Evolutionary conservation across 2,113 vertebrate genomes (phyloP).

Genomic region (Corythornis vintsioides): DNA sequence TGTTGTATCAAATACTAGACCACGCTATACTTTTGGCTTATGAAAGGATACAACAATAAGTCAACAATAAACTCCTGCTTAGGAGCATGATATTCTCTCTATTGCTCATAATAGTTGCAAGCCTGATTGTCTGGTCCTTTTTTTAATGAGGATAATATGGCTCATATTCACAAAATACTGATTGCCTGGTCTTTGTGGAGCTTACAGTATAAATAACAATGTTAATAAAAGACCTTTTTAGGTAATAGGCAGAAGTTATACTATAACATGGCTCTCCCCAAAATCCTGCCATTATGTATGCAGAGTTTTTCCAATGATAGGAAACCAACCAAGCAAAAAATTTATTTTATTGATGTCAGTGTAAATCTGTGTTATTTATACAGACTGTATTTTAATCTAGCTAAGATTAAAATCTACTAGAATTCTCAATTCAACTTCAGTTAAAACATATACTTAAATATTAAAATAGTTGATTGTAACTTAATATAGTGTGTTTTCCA

Average conservation of each 20-base stretch:
- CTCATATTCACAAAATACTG: not conserved
- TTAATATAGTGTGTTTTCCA: not conserved
- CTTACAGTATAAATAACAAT: not conserved
- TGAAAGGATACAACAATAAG: not conserved
- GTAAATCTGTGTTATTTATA: not conserved
- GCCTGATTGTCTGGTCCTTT: not conserved
- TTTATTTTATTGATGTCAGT: not conserved
- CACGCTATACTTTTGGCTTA: not conserved
- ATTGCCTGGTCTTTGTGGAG: not conserved
- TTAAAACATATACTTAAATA: not conserved
- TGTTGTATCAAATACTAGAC: not conserved
- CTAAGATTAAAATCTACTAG: not conserved
- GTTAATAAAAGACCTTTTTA: not conserved
- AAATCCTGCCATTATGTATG: not conserved
- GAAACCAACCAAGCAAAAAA: not conserved
- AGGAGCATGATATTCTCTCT: not conserved
- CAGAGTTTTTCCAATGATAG: not conserved
- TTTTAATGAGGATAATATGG: not conserved
- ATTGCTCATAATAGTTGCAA: not conserved
- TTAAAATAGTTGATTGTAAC: not conserved
- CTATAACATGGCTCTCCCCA: not conserved
- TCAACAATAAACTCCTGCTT: not conserved
- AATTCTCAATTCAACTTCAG: not conserved
- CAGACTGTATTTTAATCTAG: not conserved
- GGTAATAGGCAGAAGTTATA: not conserved